Percentiles rank a stretch among this genome's conserved stretches.
Evolutionary conservation across 2,888 invertebrate species (phyloP).

Genomic region (Heliconius cydno): DNA sequence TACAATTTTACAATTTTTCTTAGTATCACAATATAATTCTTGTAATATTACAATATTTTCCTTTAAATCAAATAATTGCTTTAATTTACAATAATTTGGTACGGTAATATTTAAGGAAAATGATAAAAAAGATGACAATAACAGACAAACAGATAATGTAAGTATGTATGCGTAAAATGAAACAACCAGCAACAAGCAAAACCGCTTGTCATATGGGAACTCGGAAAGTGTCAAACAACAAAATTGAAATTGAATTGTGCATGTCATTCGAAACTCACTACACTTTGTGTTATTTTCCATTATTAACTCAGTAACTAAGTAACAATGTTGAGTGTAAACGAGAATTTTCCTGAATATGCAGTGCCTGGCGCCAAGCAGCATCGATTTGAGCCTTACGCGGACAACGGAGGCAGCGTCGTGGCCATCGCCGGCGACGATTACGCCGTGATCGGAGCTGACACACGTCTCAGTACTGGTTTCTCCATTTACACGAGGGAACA

Average conservation of each 20-base stretch:
- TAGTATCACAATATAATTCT: no score
- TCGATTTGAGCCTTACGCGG: conserved; percentile 81
- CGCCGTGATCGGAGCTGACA: conserved; percentile 97
- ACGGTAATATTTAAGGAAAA: no score
- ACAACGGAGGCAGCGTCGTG: conserved; percentile 92
- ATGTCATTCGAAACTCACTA: conserved; percentile 58
- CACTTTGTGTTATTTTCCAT: conserved; percentile 7
- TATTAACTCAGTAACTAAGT: conserved; percentile 3
- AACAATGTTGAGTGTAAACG: conserved; percentile 66
- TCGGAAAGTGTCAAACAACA: conserved; percentile 18
- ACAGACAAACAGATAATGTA: no score
- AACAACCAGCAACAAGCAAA: conserved; percentile 20
- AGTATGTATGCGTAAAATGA: conserved; percentile 10
- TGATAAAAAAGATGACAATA: no score
- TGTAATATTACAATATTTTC: no score
- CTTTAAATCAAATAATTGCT: no score
- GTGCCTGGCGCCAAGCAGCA: conserved; percentile 80
- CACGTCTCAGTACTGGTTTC: conserved; percentile 95
- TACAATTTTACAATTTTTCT: no score
- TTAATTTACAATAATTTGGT: no score
- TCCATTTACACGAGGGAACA: conserved; percentile 95
- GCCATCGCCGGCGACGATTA: conserved; percentile 98
- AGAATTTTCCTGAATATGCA: conserved; percentile 76
- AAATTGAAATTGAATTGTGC: conserved; percentile 55
- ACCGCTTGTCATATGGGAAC: conserved; percentile 26